These are phyloP conservation scores for Leucophora obtusa DNA, from an alignment of 2,888 invertebrate species.

Conservation along the genomic window DNA sequence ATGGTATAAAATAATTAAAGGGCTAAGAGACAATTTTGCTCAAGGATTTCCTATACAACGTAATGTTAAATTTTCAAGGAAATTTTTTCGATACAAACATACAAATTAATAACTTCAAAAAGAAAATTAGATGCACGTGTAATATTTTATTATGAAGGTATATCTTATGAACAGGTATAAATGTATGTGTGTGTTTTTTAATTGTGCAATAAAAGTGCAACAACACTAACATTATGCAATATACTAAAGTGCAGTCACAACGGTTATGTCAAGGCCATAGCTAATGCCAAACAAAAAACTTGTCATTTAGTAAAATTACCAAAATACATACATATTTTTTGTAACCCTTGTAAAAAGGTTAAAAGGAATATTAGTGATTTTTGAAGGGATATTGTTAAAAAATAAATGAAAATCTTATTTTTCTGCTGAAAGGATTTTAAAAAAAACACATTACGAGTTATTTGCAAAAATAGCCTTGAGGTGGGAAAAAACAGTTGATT, in stretches of 20 bases:
- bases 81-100: neutral
- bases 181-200: neutral
- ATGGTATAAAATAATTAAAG: neutral
- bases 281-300: conserved; percentile 24
- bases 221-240: neutral
- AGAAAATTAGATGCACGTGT: neutral
- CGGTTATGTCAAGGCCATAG: conserved; percentile 20
- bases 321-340: too few relatives aligned
- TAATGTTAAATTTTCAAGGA: neutral
- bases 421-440: neutral
- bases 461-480: neutral
- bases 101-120: neutral
- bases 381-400: neutral
- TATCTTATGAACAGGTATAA: neutral
- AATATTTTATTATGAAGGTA: neutral
- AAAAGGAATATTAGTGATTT: neutral
- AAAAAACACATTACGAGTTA: neutral
- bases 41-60: neutral
- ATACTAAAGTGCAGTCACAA: neutral
- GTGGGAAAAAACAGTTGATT: neutral
- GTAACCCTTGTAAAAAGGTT: conserved; percentile 5
- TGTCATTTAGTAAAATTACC: conserved; percentile 3
- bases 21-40: neutral
- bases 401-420: neutral
- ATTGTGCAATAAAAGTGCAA: neutral